These are phyloP conservation scores for Ceratosolen fusciceps DNA, from an alignment of 1,140 invertebrate genomes.

Conservation along the genomic window DNA sequence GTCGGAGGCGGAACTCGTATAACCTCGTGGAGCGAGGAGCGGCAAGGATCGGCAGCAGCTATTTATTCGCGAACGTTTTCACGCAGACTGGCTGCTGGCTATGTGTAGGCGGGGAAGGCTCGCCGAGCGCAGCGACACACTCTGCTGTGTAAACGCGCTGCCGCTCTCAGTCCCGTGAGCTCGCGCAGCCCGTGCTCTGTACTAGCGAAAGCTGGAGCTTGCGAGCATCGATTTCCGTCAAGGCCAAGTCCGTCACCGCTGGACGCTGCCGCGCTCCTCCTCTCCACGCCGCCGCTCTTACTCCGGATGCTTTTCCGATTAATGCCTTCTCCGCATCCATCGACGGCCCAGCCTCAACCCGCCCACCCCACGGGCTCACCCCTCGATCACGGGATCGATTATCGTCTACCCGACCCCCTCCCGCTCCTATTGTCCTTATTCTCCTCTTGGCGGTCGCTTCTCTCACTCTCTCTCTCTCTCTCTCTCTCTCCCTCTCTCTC, in stretches of 20 bases:
- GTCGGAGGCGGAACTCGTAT: too few species aligned
- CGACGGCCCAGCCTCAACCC: too few species aligned
- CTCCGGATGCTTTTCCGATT: not conserved
- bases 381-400: too few species aligned
- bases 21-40: too few species aligned
- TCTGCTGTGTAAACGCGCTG: constrained; percentile 11
- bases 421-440: too few species aligned
- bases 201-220: not conserved
- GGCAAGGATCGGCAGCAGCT: not conserved
- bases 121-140: not conserved
- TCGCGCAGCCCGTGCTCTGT: not conserved
- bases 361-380: too few species aligned
- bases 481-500: too few species aligned
- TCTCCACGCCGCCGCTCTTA: not conserved
- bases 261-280: not conserved
- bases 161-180: constrained; percentile 3
- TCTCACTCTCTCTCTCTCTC: too few species aligned
- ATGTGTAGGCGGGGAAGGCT: constrained; percentile 19
- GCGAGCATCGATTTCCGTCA: constrained; percentile 45
- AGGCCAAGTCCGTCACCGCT: constrained; percentile 32
- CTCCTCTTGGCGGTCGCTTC: too few species aligned
- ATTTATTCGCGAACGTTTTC: constrained; percentile 33
- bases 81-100: constrained; percentile 17
- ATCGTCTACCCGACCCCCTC: too few species aligned
- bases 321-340: too few species aligned